A percentile compares a stretch with the other conserved stretches of the same genome.
These are phyloP conservation scores for Hemichromis elongatus DNA, from an alignment of 2,113 vertebrate species.

Conservation along the genomic window DNA sequence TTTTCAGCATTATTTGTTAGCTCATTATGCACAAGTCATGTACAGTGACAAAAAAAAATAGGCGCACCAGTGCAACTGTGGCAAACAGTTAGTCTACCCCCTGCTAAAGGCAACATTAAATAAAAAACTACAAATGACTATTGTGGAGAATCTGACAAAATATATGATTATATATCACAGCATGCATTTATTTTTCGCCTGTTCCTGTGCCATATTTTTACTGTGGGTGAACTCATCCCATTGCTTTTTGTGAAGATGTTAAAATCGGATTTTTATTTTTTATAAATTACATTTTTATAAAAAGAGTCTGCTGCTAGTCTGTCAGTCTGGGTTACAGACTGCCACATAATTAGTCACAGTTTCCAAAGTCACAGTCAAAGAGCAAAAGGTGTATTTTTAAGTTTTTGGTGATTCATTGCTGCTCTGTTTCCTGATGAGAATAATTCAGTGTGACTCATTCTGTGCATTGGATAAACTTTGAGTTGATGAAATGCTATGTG, in stretches of 20 bases:
- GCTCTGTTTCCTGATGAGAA: neutral
- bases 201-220: neutral
- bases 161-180: neutral
- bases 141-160: neutral
- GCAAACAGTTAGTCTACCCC: no score
- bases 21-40: no score
- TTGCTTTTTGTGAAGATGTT: neutral
- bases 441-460: neutral
- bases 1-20: no score
- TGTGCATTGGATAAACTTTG: neutral
- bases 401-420: neutral
- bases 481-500: neutral
- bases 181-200: neutral
- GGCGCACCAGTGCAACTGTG: no score
- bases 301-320: neutral
- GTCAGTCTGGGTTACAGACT: neutral
- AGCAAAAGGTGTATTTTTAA: neutral
- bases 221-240: neutral
- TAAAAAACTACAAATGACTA: no score
- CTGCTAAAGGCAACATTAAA: no score
- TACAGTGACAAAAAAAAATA: no score
- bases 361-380: neutral
- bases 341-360: neutral
- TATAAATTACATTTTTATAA: neutral
- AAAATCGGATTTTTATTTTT: neutral